Evolutionary conservation across 2,113 vertebrate genomes (phyloP), one percentile per base, ranked within the genome.

Genomic region (Typhlomys cinereus): DNA sequence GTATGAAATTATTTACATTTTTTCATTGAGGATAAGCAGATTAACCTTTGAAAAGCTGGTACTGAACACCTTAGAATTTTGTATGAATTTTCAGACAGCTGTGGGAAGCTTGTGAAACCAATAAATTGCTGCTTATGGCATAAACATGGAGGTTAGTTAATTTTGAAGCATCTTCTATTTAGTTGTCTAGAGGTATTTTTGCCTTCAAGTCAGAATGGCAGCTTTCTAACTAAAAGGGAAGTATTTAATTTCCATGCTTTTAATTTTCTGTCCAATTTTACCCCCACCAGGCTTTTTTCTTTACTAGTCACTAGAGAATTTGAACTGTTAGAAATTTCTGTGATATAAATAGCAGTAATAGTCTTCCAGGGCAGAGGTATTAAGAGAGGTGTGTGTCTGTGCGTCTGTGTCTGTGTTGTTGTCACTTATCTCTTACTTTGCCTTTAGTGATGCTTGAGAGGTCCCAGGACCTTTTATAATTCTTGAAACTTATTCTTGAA

Each of bases 41-140:
- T 88, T 96, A 92, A 50, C 88, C 69, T 96, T 95, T 96, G 95
- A 95, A 86, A 97, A 97, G 96, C 93, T 94, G 92, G 70, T 87
- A 78, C 85, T 93, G 84, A 96, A 95, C 91, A 96, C 91, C 84
- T 75, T 90, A 91, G 23, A 93, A 82, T 97, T 97, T 95, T 92
- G 83, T 97, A 61, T 96, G 81, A 96, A 92, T 95, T 94, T 97
- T 95, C 90, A 96, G 96, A 46, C 91, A 93, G 76, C 92, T 96
- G 88, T 96, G 78, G 91, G 93, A 97, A 94, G 95, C 96, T 96
- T 94, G 78, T 93, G 94, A 93, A 91, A 97, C 70, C 92, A 95
- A n/a, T 92, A 96, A 96, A 96, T 93, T 54, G 88, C 80, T 97
- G 92, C 27, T 69, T 96, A 89, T 94, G 89, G 90, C 81, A 89